Base-by-base conservation (phyloP, 2,888 invertebrate genomes). In the Chloroclystis v-ata region DNA sequence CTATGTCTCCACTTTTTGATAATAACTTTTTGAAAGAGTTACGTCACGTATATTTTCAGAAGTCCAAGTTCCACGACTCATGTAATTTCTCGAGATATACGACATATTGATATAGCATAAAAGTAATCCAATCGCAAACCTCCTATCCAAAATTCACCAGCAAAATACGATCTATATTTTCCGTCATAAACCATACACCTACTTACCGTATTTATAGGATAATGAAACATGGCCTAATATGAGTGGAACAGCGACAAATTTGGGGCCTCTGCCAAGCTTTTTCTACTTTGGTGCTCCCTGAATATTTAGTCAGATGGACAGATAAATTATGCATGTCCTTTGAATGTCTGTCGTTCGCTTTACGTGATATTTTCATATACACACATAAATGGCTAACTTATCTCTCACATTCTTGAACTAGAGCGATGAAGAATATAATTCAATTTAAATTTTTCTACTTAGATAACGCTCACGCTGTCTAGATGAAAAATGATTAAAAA, bases 321-420 rank as follows among this genome's bases (percentile, higher is more conserved):
- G 48, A 57, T 67, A 59, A 63, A 67, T 65, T 66, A 66, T 67
- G 56, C 57, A 63, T 56, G 55, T 58, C 47, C 56, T 61, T 56
- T 63, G 51, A 63, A 64, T 61, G 56, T 53, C 56, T 47, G 55
- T 49, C 54, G 56, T 48, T 49, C 51, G 44, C 43, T 45, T 33
- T 50, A 48, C 47, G 44, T 54, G 50, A 52, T 57, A 57, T 59
- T 51, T 60, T 61, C 56, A 61, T 61, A 61, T 40, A 40, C 45
- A 39, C 5, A n/a, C n/a, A n/a, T 47, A 52, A 44, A 48, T 50
- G 44, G 48, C 43, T 16, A 29, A 38, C 16, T 42, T 20, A 20
- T 45, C 37, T 46, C 47, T 20, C 46, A 25, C 37, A 39, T 35
- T 46, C 42, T 35, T 24, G 26, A 38, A 26, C 32, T 28, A 10